Percentiles rank a stretch among this genome's conserved stretches.
Evolutionary conservation across 2,797 vertebrate genomes (phyloP).

Genomic region (Danio aesculapii): DNA sequence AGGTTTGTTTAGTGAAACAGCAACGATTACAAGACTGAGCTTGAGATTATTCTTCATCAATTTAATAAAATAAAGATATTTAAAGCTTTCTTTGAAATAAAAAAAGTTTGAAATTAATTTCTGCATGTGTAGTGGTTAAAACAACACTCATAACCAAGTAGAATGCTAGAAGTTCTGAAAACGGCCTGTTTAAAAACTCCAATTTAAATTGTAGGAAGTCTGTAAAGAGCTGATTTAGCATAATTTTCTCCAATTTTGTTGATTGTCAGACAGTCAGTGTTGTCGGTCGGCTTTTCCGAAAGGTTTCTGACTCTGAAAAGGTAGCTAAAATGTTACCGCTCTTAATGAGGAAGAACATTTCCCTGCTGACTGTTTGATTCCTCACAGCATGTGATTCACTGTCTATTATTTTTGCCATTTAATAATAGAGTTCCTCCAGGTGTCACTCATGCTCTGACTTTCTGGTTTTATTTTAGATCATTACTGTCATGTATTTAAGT

Average conservation of each 20-base stretch:
- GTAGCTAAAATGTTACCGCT: slow-evolving; percentile 14
- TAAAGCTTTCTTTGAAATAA: no score
- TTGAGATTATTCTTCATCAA: no score
- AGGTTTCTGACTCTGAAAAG: slow-evolving; percentile 11
- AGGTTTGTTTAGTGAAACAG: no score
- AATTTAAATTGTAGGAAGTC: not conserved
- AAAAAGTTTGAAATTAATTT: no score
- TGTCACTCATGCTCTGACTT: not conserved
- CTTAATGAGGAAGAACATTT: slow-evolving; percentile 21
- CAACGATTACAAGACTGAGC: no score
- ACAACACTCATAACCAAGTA: no score
- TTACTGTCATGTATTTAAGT: not conserved
- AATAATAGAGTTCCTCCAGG: not conserved
- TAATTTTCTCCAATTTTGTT: not conserved
- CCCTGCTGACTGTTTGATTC: slow-evolving; percentile 21
- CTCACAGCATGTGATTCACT: not conserved
- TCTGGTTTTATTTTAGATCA: not conserved
- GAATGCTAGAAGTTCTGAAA: no score
- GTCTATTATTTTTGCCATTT: not conserved
- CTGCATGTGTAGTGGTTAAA: no score
- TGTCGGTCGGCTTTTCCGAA: not conserved
- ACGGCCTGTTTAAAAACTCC: not conserved
- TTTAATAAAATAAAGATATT: no score
- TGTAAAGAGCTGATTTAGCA: not conserved
- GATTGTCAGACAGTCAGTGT: slow-evolving; percentile 1